These are phyloP conservation scores for Leiothrix lutea DNA, from an alignment of 2,113 vertebrate species.

Conservation along the genomic window DNA sequence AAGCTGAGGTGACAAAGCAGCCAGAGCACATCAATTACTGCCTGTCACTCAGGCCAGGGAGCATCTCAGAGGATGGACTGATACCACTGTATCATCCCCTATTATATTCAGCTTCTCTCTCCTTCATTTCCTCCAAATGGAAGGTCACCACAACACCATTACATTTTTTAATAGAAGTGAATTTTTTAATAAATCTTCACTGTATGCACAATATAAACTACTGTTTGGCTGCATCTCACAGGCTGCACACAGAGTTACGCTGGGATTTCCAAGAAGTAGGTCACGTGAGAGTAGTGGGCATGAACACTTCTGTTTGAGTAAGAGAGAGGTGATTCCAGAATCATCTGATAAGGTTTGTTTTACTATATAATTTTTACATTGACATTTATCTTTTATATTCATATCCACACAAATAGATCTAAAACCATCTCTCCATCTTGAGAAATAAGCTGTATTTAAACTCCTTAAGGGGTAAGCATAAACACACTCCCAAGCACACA, in stretches of 20 bases:
- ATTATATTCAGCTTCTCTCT: background rate
- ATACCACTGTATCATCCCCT: fast-evolving
- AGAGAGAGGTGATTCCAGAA: background rate
- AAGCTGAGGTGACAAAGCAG: background rate
- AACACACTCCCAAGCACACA: fast-evolving
- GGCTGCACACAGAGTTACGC: background rate
- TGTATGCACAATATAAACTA: background rate
- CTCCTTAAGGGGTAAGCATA: background rate
- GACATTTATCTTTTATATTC: too few species aligned
- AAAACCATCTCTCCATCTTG: background rate
- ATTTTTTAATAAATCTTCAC: background rate
- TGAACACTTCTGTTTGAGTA: background rate
- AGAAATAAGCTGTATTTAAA: background rate
- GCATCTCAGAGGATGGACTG: background rate
- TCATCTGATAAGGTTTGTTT: background rate
- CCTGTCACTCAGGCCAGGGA: background rate
- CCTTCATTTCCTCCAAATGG: background rate
- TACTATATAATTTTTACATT: background rate
- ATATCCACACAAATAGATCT: background rate
- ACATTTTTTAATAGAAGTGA: background rate
- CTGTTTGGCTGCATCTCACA: background rate
- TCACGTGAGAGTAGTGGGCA: fast-evolving
- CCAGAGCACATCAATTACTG: background rate
- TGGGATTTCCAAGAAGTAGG: background rate
- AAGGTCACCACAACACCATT: background rate